These are phyloP conservation scores for Acanthopagrus latus DNA, from an alignment of 2,797 vertebrate species.

Conservation along the genomic window DNA sequence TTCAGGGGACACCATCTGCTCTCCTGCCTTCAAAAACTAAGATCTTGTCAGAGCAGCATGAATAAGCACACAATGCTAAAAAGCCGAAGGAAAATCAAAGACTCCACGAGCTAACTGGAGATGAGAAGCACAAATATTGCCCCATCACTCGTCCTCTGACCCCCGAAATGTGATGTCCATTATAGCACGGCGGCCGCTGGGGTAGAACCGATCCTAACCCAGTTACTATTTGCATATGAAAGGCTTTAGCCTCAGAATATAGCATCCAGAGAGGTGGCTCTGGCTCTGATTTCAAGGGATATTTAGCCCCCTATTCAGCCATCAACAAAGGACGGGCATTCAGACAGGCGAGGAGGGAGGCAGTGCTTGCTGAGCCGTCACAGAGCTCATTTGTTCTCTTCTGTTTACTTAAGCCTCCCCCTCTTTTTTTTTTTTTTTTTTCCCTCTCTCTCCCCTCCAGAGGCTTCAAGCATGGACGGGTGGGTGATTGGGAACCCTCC, in stretches of 20 bases:
- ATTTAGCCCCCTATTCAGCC: constrained; percentile 89
- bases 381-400: constrained; percentile 88
- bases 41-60: constrained; percentile 64
- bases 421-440: constrained; percentile 72
- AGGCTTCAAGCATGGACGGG: constrained; percentile 82
- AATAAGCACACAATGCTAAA: constrained; percentile 60
- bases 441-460: constrained; percentile 68
- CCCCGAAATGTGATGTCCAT: constrained; percentile 79
- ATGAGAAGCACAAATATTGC: constrained; percentile 80
- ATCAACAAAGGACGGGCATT: constrained; percentile 87
- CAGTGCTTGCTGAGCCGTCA: constrained; percentile 81
- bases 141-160: constrained; percentile 84
- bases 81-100: constrained; percentile 55
- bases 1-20: constrained; percentile 89
- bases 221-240: constrained; percentile 88
- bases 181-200: constrained; percentile 75
- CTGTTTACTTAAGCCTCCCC: constrained; percentile 88
- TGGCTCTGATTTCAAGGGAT: constrained; percentile 86
- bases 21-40: constrained; percentile 54
- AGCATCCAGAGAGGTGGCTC: constrained; percentile 79
- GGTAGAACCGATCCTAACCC: constrained; percentile 77
- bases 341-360: constrained; percentile 78
- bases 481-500: constrained; percentile 76
- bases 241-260: constrained; percentile 81
- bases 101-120: constrained; percentile 64